These are phyloP conservation scores for Tamias sibiricus DNA, from an alignment of 2,113 vertebrate genomes.

Conservation along the genomic window DNA sequence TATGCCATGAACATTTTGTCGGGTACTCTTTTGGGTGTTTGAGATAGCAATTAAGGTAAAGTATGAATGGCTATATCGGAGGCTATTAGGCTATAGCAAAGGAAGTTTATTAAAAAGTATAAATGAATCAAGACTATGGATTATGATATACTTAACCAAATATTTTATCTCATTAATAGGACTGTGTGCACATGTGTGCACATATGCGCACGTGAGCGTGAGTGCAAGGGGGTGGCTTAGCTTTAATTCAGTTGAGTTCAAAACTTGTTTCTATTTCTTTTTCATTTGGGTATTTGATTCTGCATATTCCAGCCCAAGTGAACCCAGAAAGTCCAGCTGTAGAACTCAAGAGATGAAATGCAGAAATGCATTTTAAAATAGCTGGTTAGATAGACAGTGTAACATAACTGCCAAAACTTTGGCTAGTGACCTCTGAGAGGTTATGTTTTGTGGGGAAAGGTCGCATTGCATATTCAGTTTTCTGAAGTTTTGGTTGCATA, in stretches of 20 bases:
- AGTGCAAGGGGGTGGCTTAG: not conserved
- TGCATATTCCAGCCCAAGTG: constrained; percentile 32
- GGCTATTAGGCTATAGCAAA: not conserved
- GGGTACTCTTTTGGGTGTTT: not conserved
- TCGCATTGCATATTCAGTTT: constrained; percentile 52
- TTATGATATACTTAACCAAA: not conserved
- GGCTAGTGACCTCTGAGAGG: not conserved
- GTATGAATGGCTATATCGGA: not conserved
- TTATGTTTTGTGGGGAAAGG: not conserved
- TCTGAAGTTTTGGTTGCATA: constrained; percentile 69
- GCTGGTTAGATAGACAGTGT: not conserved
- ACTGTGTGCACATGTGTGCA: not conserved
- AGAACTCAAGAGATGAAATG: constrained; percentile 44
- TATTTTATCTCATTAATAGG: not conserved
- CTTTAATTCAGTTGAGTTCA: constrained; percentile 42
- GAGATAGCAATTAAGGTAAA: constrained; percentile 5
- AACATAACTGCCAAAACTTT: constrained; percentile 20
- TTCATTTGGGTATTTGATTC: constrained; percentile 13
- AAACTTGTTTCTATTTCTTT: constrained; percentile 54
- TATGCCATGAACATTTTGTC: not conserved
- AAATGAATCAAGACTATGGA: not conserved
- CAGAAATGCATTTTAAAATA: constrained; percentile 56
- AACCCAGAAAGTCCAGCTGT: constrained; percentile 7
- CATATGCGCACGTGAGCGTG: not conserved
- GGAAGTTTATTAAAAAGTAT: constrained; percentile 60